Evolutionary conservation across 2,797 vertebrate species (phyloP).

Genomic region (Falco concolor): DNA sequence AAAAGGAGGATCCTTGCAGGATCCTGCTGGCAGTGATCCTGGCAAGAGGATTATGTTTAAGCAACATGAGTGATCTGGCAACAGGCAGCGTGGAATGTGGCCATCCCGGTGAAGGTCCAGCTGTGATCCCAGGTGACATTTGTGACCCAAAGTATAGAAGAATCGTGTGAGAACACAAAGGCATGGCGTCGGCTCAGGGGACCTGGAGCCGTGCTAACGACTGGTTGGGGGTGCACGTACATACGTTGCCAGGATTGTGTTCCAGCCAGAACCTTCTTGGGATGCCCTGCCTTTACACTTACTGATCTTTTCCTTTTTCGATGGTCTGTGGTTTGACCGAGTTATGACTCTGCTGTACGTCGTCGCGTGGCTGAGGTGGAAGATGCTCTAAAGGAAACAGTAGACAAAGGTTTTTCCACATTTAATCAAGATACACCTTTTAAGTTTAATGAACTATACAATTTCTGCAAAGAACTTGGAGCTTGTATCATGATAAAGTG

Average conservation of each 20-base stretch:
- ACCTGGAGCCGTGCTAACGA: no score
- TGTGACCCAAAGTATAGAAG: fast-evolving
- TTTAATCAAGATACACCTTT: fast-evolving
- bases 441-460: background rate
- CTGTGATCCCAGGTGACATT: no score
- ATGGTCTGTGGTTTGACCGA: no score
- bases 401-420: background rate
- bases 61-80: fast-evolving
- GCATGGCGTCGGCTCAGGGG: background rate
- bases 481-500: background rate
- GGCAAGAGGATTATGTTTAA: no score
- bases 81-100: no score
- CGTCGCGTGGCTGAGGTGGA: background rate
- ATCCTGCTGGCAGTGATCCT: background rate
- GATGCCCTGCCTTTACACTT: background rate
- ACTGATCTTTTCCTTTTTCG: background rate
- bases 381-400: background rate
- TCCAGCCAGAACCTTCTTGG: background rate
- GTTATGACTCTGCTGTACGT: no score
- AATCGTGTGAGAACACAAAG: background rate
- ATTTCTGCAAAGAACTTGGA: background rate
- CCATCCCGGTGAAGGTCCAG: background rate
- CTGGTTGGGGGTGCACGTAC: fast-evolving
- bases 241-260: fast-evolving
- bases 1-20: background rate